phyloP scores from a whole-genome alignment of 2,888 invertebrate genomes.

The Pyrrhia umbra region DNA sequence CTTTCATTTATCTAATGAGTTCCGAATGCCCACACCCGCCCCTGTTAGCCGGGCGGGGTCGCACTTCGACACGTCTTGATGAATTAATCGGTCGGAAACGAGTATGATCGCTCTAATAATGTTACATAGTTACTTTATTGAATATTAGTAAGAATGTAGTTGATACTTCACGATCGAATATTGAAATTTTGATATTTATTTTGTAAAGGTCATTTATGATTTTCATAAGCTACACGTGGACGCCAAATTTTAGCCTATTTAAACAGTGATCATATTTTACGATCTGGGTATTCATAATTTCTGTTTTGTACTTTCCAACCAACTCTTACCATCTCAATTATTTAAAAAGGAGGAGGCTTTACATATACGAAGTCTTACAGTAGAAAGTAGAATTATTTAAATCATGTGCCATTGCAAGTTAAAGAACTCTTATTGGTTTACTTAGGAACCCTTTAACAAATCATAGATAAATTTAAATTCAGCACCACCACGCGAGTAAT shows the following conservation, averaged over 20 bases:
- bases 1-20: slow-evolving; percentile 88
- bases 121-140: slow-evolving; percentile 51
- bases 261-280: not conserved
- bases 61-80: slow-evolving; percentile 78
- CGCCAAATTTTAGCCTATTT: not conserved
- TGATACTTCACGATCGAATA: slow-evolving; percentile 4
- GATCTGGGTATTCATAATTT: not conserved
- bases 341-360: too few relatives aligned
- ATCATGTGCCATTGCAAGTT: too few relatives aligned
- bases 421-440: too few relatives aligned
- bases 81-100: slow-evolving; percentile 77
- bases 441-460: too few relatives aligned
- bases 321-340: too few relatives aligned
- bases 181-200: slow-evolving; percentile 12
- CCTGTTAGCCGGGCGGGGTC: slow-evolving; percentile 72
- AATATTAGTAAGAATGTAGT: slow-evolving; percentile 7
- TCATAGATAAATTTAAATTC: too few relatives aligned
- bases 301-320: not conserved
- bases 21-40: slow-evolving; percentile 61
- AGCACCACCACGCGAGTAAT: too few relatives aligned
- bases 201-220: not conserved
- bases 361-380: too few relatives aligned
- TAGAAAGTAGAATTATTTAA: too few relatives aligned
- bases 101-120: slow-evolving; percentile 61
- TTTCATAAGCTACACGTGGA: not conserved